phyloP scores from a whole-genome alignment of 2,113 vertebrate species.

The Actenoides lindsayi region DNA sequence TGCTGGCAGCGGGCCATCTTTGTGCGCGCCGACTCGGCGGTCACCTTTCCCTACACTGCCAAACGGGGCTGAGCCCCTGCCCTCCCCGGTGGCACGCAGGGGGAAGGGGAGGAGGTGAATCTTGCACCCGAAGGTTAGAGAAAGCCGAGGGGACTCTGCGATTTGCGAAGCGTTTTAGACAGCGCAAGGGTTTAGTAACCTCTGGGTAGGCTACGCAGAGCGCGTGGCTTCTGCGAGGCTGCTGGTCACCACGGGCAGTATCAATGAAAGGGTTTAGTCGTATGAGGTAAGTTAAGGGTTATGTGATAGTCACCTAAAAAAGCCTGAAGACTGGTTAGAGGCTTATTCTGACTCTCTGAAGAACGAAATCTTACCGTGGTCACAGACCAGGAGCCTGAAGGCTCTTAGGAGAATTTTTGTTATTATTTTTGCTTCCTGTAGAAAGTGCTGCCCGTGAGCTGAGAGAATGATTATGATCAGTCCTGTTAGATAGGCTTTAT shows the following conservation, averaged over 20 bases:
- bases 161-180: background rate
- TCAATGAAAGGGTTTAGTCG: background rate
- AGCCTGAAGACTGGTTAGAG: background rate
- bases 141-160: background rate
- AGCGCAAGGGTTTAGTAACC: background rate
- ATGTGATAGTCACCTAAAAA: background rate
- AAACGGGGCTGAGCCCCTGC: background rate
- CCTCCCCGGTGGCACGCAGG: background rate
- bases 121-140: background rate
- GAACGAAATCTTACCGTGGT: background rate
- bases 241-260: background rate
- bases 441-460: background rate
- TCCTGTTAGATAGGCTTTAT: constrained; percentile 3
- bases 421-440: background rate
- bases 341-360: background rate
- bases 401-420: background rate
- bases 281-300: background rate
- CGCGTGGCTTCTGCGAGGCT: background rate
- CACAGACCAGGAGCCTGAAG: background rate
- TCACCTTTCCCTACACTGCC: background rate
- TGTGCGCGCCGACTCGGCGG: constrained; percentile 44
- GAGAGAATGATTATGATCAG: background rate
- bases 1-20: constrained; percentile 1
- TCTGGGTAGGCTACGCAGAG: background rate
- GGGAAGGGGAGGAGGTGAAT: background rate